Percentiles rank a stretch among this genome's conserved stretches.
These are phyloP conservation scores for Eucera pruinosa DNA, from an alignment of 2,888 invertebrate species.

Conservation along the genomic window DNA sequence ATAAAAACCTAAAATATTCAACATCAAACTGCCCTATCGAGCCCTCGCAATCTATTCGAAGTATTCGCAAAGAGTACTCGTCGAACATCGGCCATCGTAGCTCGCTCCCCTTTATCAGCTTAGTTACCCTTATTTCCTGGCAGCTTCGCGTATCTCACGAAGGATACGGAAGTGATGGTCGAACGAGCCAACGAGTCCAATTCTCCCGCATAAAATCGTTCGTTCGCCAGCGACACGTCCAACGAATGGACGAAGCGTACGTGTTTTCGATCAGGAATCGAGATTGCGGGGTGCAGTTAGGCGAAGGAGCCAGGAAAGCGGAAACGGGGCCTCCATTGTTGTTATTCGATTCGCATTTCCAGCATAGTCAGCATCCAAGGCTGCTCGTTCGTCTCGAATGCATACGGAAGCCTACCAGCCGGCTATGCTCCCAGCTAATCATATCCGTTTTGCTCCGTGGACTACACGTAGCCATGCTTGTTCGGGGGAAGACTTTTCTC, in stretches of 20 bases:
- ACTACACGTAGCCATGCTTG: slow-evolving; percentile 13
- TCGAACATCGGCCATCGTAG: slow-evolving; percentile 24
- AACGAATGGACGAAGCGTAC: slow-evolving; percentile 34
- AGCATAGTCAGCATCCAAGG: slow-evolving; percentile 44
- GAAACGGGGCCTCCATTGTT: slow-evolving; percentile 46
- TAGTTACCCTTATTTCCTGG: slow-evolving; percentile 43
- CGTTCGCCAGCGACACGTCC: slow-evolving; percentile 27
- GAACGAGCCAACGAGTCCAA: slow-evolving; percentile 6
- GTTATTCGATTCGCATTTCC: slow-evolving; percentile 54
- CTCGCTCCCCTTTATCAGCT: slow-evolving; percentile 39
- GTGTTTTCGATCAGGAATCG: slow-evolving; percentile 56
- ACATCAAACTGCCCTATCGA: too few species aligned
- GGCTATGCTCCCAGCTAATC: slow-evolving; percentile 57
- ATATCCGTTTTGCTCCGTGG: slow-evolving; percentile 59
- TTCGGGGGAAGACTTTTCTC: slow-evolving; percentile 49
- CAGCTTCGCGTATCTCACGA: slow-evolving; percentile 28
- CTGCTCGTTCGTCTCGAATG: slow-evolving; percentile 1
- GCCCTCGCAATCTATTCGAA: too few species aligned
- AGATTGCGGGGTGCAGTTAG: slow-evolving; percentile 52
- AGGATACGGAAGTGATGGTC: slow-evolving; percentile 43
- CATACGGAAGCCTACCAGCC: slow-evolving; percentile 31
- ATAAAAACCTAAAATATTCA: too few species aligned
- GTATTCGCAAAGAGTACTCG: slow-evolving; percentile 26
- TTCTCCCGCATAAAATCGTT: slow-evolving; percentile 3
- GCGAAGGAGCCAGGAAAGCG: slow-evolving; percentile 10